These are phyloP conservation scores for Acanthacorydalis orientalis DNA, from an alignment of 2,888 invertebrate species.

Conservation along the genomic window DNA sequence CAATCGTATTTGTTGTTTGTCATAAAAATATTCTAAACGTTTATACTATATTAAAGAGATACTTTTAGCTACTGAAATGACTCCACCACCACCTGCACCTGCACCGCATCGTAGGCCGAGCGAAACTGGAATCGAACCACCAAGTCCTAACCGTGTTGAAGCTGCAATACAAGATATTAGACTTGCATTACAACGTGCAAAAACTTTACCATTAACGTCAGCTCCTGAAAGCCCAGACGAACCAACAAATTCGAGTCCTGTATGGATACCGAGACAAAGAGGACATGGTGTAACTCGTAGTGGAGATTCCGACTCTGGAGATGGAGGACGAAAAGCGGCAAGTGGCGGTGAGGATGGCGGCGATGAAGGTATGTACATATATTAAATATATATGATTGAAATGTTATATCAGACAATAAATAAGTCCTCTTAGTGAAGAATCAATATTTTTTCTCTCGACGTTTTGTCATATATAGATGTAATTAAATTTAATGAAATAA, in stretches of 20 bases:
- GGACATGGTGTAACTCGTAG: slow-evolving; percentile 33
- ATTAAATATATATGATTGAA: no score
- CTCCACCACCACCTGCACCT: slow-evolving; percentile 60
- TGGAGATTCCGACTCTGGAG: slow-evolving; percentile 33
- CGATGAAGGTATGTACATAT: slow-evolving; percentile 19
- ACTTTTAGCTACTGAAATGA: slow-evolving; percentile 25
- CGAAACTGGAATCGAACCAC: slow-evolving; percentile 10
- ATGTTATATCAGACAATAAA: neutral
- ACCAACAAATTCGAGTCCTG: slow-evolving; percentile 37
- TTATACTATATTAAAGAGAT: neutral
- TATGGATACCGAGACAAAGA: slow-evolving; percentile 54
- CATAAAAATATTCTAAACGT: neutral
- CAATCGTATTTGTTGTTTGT: no score
- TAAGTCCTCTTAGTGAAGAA: no score
- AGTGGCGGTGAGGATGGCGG: slow-evolving; percentile 46
- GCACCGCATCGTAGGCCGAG: slow-evolving; percentile 45
- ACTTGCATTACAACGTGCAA: slow-evolving; percentile 57
- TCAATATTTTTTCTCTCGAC: neutral
- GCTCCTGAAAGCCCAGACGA: slow-evolving; percentile 28
- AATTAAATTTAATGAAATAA: no score
- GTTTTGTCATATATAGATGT: no score
- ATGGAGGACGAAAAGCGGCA: slow-evolving; percentile 37
- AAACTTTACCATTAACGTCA: slow-evolving; percentile 37
- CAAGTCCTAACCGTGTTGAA: slow-evolving; percentile 26
- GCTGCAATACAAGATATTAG: slow-evolving; percentile 73